Conservation (phyloP, 2,113 vertebrate genomes). For the Tapirus terrestris region DNA sequence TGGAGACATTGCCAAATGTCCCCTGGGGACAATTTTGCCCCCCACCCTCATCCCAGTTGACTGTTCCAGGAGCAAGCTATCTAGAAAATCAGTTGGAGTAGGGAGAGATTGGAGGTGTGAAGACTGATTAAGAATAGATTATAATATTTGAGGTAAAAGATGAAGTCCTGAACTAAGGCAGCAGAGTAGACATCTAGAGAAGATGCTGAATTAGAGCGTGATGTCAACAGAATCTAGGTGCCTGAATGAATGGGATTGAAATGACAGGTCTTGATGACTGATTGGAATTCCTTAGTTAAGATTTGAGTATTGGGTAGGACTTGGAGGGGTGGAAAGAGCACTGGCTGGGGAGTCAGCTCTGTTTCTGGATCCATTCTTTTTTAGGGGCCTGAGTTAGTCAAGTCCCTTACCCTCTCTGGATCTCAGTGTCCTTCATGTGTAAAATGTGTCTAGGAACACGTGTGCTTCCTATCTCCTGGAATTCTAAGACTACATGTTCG, state of each 20-base stretch:
- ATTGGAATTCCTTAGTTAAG: background rate
- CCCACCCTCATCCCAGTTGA: too few species aligned
- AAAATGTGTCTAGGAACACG: background rate
- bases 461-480: fast-evolving
- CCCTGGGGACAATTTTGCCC: background rate
- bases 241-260: background rate
- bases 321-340: background rate
- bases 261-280: background rate
- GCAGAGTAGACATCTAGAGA: background rate
- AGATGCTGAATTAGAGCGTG: background rate
- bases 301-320: background rate
- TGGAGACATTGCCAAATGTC: background rate
- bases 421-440: background rate
- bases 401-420: background rate
- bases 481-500: background rate
- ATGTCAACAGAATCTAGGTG: background rate
- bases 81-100: background rate
- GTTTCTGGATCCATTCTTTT: background rate
- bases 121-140: background rate
- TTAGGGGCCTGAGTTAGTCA: background rate
- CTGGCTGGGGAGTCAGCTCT: background rate
- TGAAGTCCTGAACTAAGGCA: background rate
- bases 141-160: background rate
- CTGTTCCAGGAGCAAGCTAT: background rate
- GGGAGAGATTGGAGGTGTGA: background rate